A percentile compares a stretch with the other conserved stretches of the same genome.
phyloP scores from a whole-genome alignment of 92 coral and sea anemone species.

The Plumapathes pennacea region DNA sequence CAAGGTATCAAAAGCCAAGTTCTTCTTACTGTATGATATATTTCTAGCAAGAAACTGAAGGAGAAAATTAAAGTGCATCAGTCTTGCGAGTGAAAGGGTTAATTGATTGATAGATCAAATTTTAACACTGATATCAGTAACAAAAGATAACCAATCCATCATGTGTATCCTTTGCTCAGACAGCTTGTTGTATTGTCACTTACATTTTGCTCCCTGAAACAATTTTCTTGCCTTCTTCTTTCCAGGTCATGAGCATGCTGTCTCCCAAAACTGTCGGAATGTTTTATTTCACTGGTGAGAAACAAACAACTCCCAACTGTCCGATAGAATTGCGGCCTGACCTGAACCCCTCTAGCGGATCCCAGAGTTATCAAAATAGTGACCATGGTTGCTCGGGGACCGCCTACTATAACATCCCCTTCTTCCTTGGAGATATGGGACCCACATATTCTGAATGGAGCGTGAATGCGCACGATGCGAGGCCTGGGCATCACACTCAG shows the following conservation, averaged over 20 bases:
- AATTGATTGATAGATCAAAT: too few relatives aligned
- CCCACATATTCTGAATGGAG: conserved; percentile 86
- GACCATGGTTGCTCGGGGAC: conserved; percentile 32
- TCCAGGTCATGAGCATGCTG: conserved; percentile 80
- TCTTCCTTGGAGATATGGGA: conserved; percentile 84
- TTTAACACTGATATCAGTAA: too few relatives aligned
- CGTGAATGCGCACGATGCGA: conserved; percentile 88
- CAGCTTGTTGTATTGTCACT: too few relatives aligned
- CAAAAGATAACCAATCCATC: too few relatives aligned
- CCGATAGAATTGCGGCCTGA: conserved; percentile 77
- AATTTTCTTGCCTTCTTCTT: too few relatives aligned
- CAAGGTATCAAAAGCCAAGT: too few relatives aligned
- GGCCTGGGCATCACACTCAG: conserved; percentile 96
- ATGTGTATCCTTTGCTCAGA: too few relatives aligned
- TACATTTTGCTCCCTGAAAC: too few relatives aligned
- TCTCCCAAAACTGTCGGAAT: conserved; percentile 77
- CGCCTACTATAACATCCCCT: conserved; percentile 74
- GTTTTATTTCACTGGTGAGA: conserved; percentile 84
- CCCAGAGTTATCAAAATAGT: conserved; percentile 76
- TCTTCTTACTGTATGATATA: too few relatives aligned
- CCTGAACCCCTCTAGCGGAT: conserved; percentile 83
- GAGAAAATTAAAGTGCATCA: too few relatives aligned
- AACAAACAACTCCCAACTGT: conserved; percentile 89
- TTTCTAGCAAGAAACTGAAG: too few relatives aligned
- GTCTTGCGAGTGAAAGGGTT: too few relatives aligned